Percentiles rank a stretch among this genome's conserved stretches.
These are phyloP conservation scores for Monoplex corrugatus DNA, from an alignment of 2,888 invertebrate genomes.

Conservation along the genomic window DNA sequence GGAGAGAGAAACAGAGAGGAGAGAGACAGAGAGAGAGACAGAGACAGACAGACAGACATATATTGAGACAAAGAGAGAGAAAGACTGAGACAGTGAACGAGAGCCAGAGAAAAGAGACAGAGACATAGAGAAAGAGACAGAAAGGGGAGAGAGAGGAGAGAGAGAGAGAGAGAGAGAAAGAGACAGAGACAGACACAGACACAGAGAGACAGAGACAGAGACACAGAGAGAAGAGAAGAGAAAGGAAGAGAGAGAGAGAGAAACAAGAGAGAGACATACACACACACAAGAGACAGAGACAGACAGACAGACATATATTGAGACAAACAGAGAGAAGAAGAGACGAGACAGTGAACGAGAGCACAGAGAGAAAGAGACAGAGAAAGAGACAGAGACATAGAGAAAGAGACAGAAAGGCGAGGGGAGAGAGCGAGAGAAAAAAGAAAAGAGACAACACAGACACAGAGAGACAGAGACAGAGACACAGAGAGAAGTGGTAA, in stretches of 20 bases:
- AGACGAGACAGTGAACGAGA: too few relatives aligned
- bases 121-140: not conserved
- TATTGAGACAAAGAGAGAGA: not conserved
- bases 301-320: too few relatives aligned
- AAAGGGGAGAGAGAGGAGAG: not conserved
- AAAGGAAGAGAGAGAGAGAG: not conserved
- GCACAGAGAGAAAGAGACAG: too few relatives aligned
- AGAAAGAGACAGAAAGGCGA: not conserved
- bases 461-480: too few relatives aligned
- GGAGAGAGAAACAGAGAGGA: not conserved
- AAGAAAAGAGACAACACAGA: too few relatives aligned
- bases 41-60: slow-evolving; percentile 13
- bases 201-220: not conserved
- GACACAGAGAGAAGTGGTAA: not conserved
- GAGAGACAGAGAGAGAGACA: slow-evolving; percentile 21
- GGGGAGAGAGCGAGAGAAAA: not conserved
- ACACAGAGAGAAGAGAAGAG: not conserved
- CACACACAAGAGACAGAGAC: too few relatives aligned
- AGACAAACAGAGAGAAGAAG: too few relatives aligned
- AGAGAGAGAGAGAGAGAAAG: not conserved
- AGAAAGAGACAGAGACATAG: not conserved
- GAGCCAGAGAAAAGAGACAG: not conserved
- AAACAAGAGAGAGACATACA: not conserved
- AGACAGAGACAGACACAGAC: not conserved
- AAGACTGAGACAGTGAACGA: not conserved